phyloP scores from a whole-genome alignment of 2,888 invertebrate species.

The Diaphora mendica region DNA sequence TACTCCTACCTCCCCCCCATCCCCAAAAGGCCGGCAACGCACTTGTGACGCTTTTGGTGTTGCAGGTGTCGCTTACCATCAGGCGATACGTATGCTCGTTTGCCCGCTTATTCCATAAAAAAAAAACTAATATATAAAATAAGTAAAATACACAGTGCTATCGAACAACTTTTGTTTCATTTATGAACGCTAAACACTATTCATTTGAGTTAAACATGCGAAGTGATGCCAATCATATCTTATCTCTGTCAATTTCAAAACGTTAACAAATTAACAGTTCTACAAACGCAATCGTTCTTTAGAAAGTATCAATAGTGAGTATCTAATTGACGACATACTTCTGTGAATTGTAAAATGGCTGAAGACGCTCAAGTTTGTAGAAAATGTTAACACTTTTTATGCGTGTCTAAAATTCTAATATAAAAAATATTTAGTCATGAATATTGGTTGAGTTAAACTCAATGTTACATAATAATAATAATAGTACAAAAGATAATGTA shows the following conservation, averaged over 20 bases:
- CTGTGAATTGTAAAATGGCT: slow-evolving; percentile 27
- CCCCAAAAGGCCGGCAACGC: too few relatives aligned
- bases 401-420: not conserved
- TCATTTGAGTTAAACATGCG: not conserved
- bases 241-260: slow-evolving; percentile 7
- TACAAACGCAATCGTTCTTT: slow-evolving; percentile 10
- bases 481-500: too few relatives aligned
- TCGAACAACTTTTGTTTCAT: not conserved
- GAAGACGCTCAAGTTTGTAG: slow-evolving; percentile 20
- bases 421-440: not conserved
- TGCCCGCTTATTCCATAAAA: too few relatives aligned
- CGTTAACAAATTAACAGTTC: slow-evolving; percentile 11
- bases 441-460: not conserved
- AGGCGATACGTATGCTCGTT: too few relatives aligned
- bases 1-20: too few relatives aligned
- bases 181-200: not conserved
- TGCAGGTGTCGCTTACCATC: too few relatives aligned
- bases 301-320: slow-evolving; percentile 10
- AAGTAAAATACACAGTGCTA: not conserved
- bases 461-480: not conserved
- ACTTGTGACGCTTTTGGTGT: too few relatives aligned
- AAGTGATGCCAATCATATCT: not conserved
- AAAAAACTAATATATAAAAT: too few relatives aligned
- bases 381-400: not conserved
- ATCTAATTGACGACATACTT: slow-evolving; percentile 17